phyloP scores from a whole-genome alignment of 2,797 vertebrate species.

The Melanitta fusca region DNA sequence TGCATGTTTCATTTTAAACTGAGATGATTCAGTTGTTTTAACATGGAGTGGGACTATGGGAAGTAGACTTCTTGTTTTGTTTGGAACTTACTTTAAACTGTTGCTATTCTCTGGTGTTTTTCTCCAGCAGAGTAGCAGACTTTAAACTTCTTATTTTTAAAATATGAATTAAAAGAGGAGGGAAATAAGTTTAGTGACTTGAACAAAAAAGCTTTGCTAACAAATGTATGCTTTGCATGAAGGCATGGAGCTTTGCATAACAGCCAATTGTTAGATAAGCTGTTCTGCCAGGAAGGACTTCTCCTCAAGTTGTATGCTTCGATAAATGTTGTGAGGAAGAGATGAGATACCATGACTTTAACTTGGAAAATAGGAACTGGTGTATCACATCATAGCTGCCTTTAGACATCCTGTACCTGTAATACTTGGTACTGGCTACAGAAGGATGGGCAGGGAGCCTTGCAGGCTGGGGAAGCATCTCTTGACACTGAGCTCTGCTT shows the following conservation, averaged over 20 bases:
- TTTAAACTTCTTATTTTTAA: constrained; percentile 2
- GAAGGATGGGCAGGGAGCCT: background rate
- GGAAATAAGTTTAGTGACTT: background rate
- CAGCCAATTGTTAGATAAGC: background rate
- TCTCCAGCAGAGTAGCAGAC: background rate
- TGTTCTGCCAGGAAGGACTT: background rate
- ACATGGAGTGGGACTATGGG: background rate
- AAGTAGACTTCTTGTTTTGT: background rate
- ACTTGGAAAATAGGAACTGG: background rate
- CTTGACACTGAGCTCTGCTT: background rate
- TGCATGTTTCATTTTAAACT: background rate
- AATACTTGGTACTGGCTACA: background rate
- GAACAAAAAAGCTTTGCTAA: background rate
- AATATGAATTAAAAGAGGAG: background rate
- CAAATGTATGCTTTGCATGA: background rate
- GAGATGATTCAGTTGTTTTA: background rate
- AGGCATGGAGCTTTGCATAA: background rate
- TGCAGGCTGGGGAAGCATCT: background rate
- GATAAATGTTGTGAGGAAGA: background rate
- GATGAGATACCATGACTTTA: background rate
- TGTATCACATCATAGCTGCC: background rate
- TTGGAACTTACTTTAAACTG: background rate
- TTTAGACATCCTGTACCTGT: background rate
- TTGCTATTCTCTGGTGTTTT: background rate
- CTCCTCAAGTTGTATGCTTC: background rate